Base-by-base conservation (phyloP, 2,113 vertebrate species). In the Typhlomys cinereus region DNA sequence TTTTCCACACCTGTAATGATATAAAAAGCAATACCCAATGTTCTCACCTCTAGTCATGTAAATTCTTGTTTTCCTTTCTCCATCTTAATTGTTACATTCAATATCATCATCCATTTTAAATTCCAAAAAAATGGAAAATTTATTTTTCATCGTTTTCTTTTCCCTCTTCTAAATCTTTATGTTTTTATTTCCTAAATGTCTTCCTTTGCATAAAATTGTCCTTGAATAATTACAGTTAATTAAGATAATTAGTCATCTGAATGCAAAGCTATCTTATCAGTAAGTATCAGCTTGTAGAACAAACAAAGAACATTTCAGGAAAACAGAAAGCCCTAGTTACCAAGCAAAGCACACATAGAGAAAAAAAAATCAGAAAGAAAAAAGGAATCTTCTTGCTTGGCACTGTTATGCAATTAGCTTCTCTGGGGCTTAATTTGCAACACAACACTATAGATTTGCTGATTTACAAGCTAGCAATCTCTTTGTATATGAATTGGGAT, bases 181-280 rank as follows among this genome's bases (percentile, higher is more conserved):
- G 66, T 92, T 95, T 95, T 87, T 90, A 21, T 88, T 96, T 86
- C 59, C 57, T 80, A 91, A 96, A 95, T 39, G 59, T 88, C 82
- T 31, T 17, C 0, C 85, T 96, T 95, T 94, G 94, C 95, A 96
- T 97, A 83, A 97, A 97, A 96, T 84, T 90, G 66, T 84, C 90
- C 92, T 57, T 70, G 95, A 97, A 97, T 96, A 97, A 97, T 97
- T 97, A 94, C 74, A 96, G 93, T 80, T 98, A 98, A 98, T 98
- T 97, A 97, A 97, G 95, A 96, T 95, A 97, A 98, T 98, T 97
- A 97, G 96, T 97, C 97, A 93, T 80, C 96, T 91, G 93, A 93
- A 98, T 96, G 94, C 89, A 93, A 96, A 97, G 76, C 66, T 7
- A 36, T 61, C 66, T 97, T 96, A 97, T 97, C 97, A 96, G 96